Conservation (phyloP, 2,113 vertebrate genomes). For the Myiopsitta monachus region DNA sequence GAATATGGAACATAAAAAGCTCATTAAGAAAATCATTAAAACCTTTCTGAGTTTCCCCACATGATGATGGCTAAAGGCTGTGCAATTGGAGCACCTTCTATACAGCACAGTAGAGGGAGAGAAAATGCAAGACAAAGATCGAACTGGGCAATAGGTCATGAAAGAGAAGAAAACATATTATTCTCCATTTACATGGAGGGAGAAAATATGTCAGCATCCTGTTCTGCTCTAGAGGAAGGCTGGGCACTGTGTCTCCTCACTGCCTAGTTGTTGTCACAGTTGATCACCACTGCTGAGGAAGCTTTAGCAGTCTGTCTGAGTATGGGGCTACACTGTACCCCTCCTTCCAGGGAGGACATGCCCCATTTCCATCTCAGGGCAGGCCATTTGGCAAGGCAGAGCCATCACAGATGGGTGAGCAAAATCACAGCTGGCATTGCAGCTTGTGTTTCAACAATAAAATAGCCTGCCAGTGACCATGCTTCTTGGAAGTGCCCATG, state of each 20-base stretch:
- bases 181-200: not conserved
- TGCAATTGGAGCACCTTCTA: not conserved
- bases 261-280: not conserved
- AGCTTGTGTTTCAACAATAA: constrained; percentile 3
- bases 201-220: not conserved
- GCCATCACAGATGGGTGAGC: constrained; percentile 25
- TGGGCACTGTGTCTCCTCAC: not conserved
- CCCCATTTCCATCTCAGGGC: not conserved
- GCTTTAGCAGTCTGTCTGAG: not conserved
- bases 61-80: not conserved
- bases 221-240: not conserved
- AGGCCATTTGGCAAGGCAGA: constrained; percentile 12
- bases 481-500: constrained; percentile 10
- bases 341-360: not conserved
- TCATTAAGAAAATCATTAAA: not conserved
- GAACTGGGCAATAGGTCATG: not conserved
- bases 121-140: not conserved
- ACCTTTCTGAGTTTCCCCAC: not conserved
- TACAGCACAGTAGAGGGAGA: not conserved
- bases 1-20: not conserved
- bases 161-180: not conserved
- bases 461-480: constrained; percentile 29
- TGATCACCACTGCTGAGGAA: not conserved
- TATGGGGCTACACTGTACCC: not conserved
- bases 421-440: constrained; percentile 39